Percentiles rank a stretch among this genome's conserved stretches.
Evolutionary conservation across 2,888 invertebrate species (phyloP).

Genomic region (Hyposoter dolosus): DNA sequence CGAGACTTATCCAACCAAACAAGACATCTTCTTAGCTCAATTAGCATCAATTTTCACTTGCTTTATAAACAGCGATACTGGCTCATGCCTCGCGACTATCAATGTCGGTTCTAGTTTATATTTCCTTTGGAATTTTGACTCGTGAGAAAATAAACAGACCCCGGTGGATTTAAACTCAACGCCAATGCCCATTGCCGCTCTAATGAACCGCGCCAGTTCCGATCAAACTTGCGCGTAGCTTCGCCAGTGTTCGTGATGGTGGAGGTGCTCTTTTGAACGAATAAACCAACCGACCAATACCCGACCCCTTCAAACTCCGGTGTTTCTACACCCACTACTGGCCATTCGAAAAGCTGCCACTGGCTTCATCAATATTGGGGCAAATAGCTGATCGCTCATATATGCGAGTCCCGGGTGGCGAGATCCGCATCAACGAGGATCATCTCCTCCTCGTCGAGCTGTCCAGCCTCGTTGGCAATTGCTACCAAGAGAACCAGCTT

Average conservation of each 20-base stretch:
- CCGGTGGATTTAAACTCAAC: background rate
- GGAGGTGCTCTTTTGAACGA: background rate
- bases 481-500: conserved; percentile 50
- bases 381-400: background rate
- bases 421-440: conserved; percentile 75
- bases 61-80: background rate
- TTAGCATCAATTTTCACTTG: background rate
- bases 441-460: conserved; percentile 71
- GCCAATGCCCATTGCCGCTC: background rate
- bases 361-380: background rate
- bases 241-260: conserved; percentile 4
- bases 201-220: background rate
- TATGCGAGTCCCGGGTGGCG: conserved; percentile 80
- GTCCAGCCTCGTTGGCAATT: conserved; percentile 58
- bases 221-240: background rate
- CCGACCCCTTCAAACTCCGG: background rate
- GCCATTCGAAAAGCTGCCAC: background rate
- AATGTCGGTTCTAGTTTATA: background rate
- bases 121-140: background rate
- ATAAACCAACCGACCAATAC: background rate
- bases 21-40: conserved; percentile 5
- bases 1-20: background rate
- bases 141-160: background rate
- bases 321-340: background rate
- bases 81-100: background rate